phyloP scores from a whole-genome alignment of 2,797 vertebrate genomes.

The Enteromius mattozi region DNA sequence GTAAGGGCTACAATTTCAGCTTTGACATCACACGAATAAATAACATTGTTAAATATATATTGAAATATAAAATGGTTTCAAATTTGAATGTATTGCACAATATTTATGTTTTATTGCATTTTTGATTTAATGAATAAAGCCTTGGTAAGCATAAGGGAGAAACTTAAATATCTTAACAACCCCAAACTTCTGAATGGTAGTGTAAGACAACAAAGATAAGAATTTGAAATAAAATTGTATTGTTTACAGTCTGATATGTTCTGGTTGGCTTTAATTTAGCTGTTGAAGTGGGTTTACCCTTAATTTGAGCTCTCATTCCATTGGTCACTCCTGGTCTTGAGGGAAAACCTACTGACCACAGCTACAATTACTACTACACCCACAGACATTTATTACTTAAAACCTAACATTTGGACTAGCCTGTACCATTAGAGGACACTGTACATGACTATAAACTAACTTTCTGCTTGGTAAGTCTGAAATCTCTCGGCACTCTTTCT shows the following conservation, averaged over 20 bases:
- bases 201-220: neutral
- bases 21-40: neutral
- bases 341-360: constrained; percentile 36
- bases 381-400: neutral
- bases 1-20: neutral
- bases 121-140: neutral
- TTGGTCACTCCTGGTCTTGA: constrained; percentile 18
- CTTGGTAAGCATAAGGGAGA: neutral
- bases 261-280: neutral
- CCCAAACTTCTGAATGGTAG: neutral
- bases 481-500: too few species aligned
- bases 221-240: neutral
- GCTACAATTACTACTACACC: neutral
- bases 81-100: neutral
- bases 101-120: neutral
- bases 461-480: too few species aligned
- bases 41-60: neutral
- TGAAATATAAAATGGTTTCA: neutral
- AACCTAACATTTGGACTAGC: neutral
- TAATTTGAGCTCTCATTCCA: constrained; percentile 36
- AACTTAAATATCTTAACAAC: neutral
- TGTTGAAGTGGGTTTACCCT: constrained; percentile 40
- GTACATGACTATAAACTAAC: neutral
- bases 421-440: neutral
- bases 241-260: neutral